Evolutionary conservation across 2,113 vertebrate genomes (phyloP), one percentile per base, ranked within the genome.

Genomic region (Gavialis gangeticus): DNA sequence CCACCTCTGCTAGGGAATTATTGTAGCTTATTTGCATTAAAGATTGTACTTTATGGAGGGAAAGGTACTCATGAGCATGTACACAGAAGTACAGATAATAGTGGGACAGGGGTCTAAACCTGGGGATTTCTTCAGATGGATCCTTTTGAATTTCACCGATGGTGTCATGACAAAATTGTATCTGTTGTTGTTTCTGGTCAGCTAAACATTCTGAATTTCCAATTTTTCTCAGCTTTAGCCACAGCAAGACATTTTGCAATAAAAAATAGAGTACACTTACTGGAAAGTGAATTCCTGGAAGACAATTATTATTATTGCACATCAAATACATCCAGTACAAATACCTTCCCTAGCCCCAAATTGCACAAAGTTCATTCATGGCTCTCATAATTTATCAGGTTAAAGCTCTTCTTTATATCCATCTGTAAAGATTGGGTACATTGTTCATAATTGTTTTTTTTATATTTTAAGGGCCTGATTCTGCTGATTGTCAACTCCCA

Each of bases 231-330:
- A 88, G n/a, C n/a, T n/a, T 69, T 63, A 30, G 87, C 12, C 37
- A 79, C 87, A 69, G n/a, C 60, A 90, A 90, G 37, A 5, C n/a
- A 81, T 83, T 89, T 90, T 89, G 17, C 90, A 94, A 76, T 3
- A 16, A 90, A 30, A 94, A 56, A 19, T 58, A 34, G 85, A 59
- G 56, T 22, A 55, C 1, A 2, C 56, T 90, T 34, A 30, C 16
- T 28, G 66, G 0, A 83, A 5, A 66, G 0, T 56, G 17, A 94
- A 85, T 93, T 30, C 30, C 56, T 87, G 73, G 54, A 46, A 91
- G 56, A 27, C 56, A 81, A 37, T 46, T 46, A 46, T 46, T 46
- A 46, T 46, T 24, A 24, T 10, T 17, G 13, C 5, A 66, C 25
- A 54, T 57, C 19, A 46, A 34, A 73, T 81, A 83, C 91, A 59